Evolutionary conservation across 2,888 invertebrate genomes (phyloP), one percentile per base, ranked within the genome.

Genomic region (Anthrax anthrax): DNA sequence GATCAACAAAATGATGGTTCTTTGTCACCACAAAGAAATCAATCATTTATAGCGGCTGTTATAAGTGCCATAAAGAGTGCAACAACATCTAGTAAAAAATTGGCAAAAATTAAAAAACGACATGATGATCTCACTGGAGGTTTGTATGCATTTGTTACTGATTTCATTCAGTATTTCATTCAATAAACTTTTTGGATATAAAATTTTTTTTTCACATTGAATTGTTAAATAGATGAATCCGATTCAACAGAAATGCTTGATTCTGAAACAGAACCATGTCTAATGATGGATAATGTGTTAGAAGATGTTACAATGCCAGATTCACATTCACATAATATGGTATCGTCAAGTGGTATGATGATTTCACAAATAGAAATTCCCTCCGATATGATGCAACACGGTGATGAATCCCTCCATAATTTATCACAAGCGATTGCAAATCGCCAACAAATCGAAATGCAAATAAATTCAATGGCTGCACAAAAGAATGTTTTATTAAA

Each of bases 181-280:
- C n/a, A n/a, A n/a, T n/a, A n/a, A n/a, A n/a, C n/a, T n/a, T n/a
- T n/a, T n/a, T n/a, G n/a, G n/a, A n/a, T n/a, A n/a, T n/a, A n/a
- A 43, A 39, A 44, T 29, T 43, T 9, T 13, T 18, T 17, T 36
- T 40, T 1, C 2, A 4, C 6, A 6, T 10, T 34, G 27, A 13
- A 46, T 57, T 32, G n/a, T 52, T 23, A 23, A 6, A 6, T 23
- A 81, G 81, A 82, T 56, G 78, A 78, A 60, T 72, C 72, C 27
- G 83, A 84, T 66, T 84, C 84, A 17, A 81, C 81, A 6, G 85
- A 85, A 58, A 72, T 86, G 63, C 70, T 86, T 36, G 85, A 86
- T 64, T 85, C 84, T 0, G 86, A 86, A 71, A 85, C 85, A 0
- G 85, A 85, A 58, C 85, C 85, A 0, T 83, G 84, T 56, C 70